phyloP scores from a whole-genome alignment of 2,113 vertebrate species.

The Pangasianodon hypophthalmus region DNA sequence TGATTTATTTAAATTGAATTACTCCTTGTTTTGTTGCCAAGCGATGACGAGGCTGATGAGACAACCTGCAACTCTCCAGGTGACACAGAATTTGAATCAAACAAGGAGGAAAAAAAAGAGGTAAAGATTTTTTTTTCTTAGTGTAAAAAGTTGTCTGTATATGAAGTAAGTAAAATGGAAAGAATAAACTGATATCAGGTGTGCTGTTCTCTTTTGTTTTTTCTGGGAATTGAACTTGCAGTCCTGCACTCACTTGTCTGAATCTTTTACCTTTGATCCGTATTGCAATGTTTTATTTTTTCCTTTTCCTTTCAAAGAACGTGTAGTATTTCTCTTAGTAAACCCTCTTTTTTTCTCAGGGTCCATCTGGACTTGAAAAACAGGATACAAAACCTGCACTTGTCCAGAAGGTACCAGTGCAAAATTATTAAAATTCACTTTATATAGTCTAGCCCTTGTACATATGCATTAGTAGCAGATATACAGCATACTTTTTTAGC shows the following conservation, averaged over 20 bases:
- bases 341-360: not conserved
- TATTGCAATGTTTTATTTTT: not conserved
- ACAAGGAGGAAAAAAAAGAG: slow-evolving; percentile 92
- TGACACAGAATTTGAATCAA: slow-evolving; percentile 81
- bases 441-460: not conserved
- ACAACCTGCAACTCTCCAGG: slow-evolving; percentile 74
- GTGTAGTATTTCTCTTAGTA: not conserved
- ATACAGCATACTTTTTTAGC: not conserved
- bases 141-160: not conserved
- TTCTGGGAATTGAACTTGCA: not conserved
- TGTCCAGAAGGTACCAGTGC: slow-evolving; percentile 5
- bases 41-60: slow-evolving; percentile 90
- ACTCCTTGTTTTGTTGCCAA: slow-evolving; percentile 64
- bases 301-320: not conserved
- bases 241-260: not conserved
- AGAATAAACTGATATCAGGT: not conserved
- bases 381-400: slow-evolving; percentile 7
- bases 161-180: not conserved
- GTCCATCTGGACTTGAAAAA: slow-evolving; percentile 16
- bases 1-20: not conserved
- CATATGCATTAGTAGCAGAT: not conserved
- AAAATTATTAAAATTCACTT: not conserved
- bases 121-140: slow-evolving; percentile 59
- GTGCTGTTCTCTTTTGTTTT: not conserved
- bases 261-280: not conserved